Evolutionary conservation across 2,113 vertebrate species (phyloP).

Genomic region (Odocoileus virginianus): DNA sequence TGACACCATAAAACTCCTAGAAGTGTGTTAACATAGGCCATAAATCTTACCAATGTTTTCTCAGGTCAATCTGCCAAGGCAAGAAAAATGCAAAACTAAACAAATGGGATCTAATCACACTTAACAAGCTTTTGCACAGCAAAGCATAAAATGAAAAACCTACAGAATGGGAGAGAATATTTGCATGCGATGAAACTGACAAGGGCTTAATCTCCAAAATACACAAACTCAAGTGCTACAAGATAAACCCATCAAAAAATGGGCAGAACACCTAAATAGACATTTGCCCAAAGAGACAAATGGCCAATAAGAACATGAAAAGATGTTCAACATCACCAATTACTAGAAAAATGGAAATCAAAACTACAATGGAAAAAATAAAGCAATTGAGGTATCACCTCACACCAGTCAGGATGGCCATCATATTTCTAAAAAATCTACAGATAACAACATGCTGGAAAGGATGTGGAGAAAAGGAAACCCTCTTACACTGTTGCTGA

Average conservation of each 20-base stretch:
- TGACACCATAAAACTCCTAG: not conserved
- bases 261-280: not conserved
- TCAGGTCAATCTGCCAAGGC: not conserved
- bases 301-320: not conserved
- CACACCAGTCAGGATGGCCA: not conserved
- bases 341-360: not conserved
- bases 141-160: not conserved
- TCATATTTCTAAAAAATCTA: accelerated
- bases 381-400: not conserved
- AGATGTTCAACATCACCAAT: not conserved
- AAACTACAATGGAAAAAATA: not conserved
- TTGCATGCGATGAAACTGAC: not conserved
- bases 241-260: not conserved
- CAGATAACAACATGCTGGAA: not conserved
- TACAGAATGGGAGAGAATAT: not conserved
- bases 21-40: not conserved
- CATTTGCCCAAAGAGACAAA: not conserved
- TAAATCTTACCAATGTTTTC: not conserved
- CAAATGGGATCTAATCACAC: not conserved
- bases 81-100: not conserved
- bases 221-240: not conserved
- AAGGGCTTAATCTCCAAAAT: not conserved
- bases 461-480: not conserved
- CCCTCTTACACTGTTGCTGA: not conserved
- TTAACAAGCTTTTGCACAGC: not conserved